Conservation (phyloP, 2,113 vertebrate species). For the Peromyscus maniculatus region DNA sequence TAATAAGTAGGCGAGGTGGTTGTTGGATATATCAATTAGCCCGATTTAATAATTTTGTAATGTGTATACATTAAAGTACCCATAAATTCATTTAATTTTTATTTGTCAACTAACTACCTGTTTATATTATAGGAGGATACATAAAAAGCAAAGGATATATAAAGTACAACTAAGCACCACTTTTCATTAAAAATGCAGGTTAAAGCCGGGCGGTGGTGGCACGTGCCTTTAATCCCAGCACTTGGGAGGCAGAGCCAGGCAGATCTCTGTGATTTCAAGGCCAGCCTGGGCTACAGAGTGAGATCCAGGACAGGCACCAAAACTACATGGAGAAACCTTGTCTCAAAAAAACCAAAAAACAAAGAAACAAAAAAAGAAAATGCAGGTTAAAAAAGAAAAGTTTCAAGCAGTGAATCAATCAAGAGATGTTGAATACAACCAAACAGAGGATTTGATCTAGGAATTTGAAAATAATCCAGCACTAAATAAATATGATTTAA, state of each 20-base stretch:
- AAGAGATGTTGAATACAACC: not conserved
- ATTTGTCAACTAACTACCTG: not conserved
- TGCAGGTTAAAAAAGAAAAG: not conserved
- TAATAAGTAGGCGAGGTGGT: not conserved
- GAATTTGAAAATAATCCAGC: not conserved
- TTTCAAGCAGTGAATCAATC: not conserved
- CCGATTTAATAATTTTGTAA: not conserved
- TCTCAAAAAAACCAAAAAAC: not conserved
- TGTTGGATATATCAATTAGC: not conserved
- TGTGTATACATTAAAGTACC: not conserved
- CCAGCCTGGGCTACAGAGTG: no score
- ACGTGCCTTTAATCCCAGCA: no score
- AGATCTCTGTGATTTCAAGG: no score
- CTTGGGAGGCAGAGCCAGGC: no score
- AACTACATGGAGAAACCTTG: no score
- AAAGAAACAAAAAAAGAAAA: not conserved
- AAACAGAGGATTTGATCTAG: not conserved
- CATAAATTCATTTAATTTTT: not conserved
- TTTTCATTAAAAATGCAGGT: slow-evolving; percentile 1
- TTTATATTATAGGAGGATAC: not conserved
- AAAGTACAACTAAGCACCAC: not conserved
- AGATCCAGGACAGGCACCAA: no score
- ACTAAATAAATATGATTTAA: not conserved
- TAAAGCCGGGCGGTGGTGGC: not conserved
- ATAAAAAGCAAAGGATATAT: not conserved